Evolutionary conservation across 2,113 vertebrate species (phyloP).

Genomic region (Albula glossodonta): DNA sequence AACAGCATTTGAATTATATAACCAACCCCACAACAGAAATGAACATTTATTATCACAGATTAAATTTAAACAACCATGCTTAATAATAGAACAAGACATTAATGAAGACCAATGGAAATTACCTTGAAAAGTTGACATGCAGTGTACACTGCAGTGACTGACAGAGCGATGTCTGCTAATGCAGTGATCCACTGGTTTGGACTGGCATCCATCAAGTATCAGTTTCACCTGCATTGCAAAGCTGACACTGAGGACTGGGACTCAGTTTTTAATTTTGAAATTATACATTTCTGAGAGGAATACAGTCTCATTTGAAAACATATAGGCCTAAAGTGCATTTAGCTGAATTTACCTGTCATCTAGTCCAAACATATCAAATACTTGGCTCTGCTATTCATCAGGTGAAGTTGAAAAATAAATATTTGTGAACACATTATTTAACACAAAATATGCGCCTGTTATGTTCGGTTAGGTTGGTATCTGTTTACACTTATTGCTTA

Average conservation of each 20-base stretch:
- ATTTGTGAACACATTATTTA: too few species aligned
- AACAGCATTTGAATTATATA: neutral
- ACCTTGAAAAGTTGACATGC: conserved; percentile 69
- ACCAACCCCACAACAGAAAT: neutral
- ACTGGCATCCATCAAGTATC: conserved; percentile 52
- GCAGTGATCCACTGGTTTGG: conserved; percentile 39
- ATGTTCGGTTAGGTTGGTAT: too few species aligned
- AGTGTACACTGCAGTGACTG: conserved; percentile 48
- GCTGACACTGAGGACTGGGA: neutral
- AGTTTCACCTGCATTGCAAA: neutral
- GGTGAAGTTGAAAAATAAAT: too few species aligned
- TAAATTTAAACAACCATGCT: neutral
- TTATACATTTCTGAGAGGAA: too few species aligned
- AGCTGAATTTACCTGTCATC: too few species aligned
- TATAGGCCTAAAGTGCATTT: too few species aligned
- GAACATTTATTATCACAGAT: neutral
- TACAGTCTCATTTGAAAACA: too few species aligned
- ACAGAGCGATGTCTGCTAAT: conserved; percentile 49
- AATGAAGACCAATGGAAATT: neutral
- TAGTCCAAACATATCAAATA: too few species aligned
- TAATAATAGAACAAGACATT: neutral
- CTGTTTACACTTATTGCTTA: too few species aligned
- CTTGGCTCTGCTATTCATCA: too few species aligned
- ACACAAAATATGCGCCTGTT: too few species aligned
- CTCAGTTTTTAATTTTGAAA: too few species aligned